Percentiles rank a stretch among this genome's conserved stretches.
These are phyloP conservation scores for Herpetotheres cachinnans DNA, from an alignment of 2,113 vertebrate genomes.

Conservation along the genomic window DNA sequence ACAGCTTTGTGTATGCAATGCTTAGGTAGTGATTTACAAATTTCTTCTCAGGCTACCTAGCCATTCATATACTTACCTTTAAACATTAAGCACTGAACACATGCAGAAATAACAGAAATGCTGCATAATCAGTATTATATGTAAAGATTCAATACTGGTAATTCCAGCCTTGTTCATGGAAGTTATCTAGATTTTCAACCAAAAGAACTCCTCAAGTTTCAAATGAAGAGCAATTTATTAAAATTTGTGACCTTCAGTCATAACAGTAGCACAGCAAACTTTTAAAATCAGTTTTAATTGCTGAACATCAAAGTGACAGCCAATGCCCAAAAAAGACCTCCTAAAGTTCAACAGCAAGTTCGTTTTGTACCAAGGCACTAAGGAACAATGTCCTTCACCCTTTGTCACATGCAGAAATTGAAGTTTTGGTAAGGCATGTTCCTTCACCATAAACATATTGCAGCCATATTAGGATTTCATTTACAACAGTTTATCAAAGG, in stretches of 20 bases:
- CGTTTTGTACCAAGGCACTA: neutral
- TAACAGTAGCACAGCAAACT: constrained; percentile 54
- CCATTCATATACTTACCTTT: neutral
- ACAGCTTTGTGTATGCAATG: neutral
- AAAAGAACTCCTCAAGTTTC: neutral
- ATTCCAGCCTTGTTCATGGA: neutral
- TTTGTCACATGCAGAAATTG: neutral
- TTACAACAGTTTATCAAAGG: neutral
- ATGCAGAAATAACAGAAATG: neutral
- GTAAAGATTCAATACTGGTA: neutral
- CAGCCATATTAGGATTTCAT: neutral
- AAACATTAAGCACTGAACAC: neutral
- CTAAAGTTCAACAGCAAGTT: neutral
- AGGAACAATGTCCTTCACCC: neutral
- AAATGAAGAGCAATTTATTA: neutral
- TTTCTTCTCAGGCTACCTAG: neutral
- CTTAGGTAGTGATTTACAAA: neutral
- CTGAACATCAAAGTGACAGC: neutral
- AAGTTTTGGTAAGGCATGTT: constrained; percentile 37
- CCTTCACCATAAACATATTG: constrained; percentile 51
- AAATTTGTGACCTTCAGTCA: neutral
- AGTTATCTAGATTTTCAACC: neutral
- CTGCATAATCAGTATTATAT: neutral
- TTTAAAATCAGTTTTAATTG: constrained; percentile 44
- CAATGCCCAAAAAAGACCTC: neutral